Base-by-base conservation (phyloP, 2,797 vertebrate species). In the Urocyon cinereoargenteus region DNA sequence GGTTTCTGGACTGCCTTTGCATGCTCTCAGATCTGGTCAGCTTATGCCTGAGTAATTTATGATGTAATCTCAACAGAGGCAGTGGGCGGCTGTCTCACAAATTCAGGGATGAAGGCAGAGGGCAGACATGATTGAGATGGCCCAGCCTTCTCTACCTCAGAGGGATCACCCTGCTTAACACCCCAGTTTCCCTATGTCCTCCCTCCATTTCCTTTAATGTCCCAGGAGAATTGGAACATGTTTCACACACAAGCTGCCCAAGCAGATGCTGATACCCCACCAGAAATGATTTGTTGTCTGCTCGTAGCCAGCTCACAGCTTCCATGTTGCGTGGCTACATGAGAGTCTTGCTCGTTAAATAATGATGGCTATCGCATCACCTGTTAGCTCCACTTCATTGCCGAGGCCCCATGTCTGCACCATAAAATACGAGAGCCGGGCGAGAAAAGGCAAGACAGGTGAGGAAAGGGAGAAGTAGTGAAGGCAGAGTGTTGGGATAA, bases 381-480 rank as follows among this genome's bases (percentile, higher is more conserved):
- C 94, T 81, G 77, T 87, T 49, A 59, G 89, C 90, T 28, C 1
- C 3, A 3, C 7, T 19, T 55, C 53, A 14, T 11, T 2, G 26
- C 79, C 0, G 0, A 3, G 2, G 45, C 36, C 57, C 45, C 79
- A 6, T 2, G 85, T 77, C 1, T 0, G 26, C 0, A 0, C 2
- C 61, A 13, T 3, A 21, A 83, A 34, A 66, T 2, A 6, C 1
- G n/a, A 97, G 98, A 98, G 98, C 98, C 98, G 92, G 36, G 66
- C 51, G 98, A 98, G 98, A 99, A 96, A 97, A 97, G 98, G 98
- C 98, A 98, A 98, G 98, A 98, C 99, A 98, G 98, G 98, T 98
- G 98, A 51, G 57, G 73, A n/a, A 1, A 13, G 21, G 3, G 61
- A 81, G 14, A 26, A 19, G 19, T 24, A 2, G 16, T 0, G 0